phyloP scores from a whole-genome alignment of 2,888 invertebrate species.

The Archips xylosteana region DNA sequence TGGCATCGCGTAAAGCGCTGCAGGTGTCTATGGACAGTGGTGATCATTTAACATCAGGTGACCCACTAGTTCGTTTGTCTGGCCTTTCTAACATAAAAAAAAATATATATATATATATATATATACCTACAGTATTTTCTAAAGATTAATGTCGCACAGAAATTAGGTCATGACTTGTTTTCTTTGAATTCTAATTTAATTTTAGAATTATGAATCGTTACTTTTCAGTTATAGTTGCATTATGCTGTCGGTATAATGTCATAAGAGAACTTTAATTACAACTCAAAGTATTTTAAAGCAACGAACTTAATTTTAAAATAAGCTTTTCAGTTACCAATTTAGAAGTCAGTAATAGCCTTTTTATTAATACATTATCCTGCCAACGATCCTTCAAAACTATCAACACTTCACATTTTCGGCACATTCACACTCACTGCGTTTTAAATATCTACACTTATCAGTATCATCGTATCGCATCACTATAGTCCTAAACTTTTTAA shows the following conservation, averaged over 20 bases:
- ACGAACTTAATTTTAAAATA: background rate
- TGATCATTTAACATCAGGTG: no score
- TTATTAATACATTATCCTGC: conserved; percentile 17
- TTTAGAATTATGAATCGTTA: background rate
- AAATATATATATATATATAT: no score
- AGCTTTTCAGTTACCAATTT: background rate
- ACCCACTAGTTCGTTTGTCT: no score
- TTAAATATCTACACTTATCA: conserved; percentile 40
- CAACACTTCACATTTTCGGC: conserved; percentile 40
- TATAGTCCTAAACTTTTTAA: conserved; percentile 43
- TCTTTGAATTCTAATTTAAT: background rate
- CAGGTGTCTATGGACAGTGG: no score
- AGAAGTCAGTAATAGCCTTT: background rate
- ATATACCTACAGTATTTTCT: background rate
- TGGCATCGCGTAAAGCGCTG: no score
- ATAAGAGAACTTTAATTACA: background rate
- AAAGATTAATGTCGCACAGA: background rate
- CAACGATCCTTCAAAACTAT: background rate
- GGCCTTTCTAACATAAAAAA: no score
- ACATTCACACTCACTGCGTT: conserved; percentile 51
- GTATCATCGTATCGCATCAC: conserved; percentile 40
- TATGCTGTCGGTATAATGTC: background rate
- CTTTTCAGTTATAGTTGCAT: background rate
- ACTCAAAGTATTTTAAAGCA: background rate
- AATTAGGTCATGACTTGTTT: background rate